These are phyloP conservation scores for Volucella inflata DNA, from an alignment of 2,888 invertebrate species.

Conservation along the genomic window DNA sequence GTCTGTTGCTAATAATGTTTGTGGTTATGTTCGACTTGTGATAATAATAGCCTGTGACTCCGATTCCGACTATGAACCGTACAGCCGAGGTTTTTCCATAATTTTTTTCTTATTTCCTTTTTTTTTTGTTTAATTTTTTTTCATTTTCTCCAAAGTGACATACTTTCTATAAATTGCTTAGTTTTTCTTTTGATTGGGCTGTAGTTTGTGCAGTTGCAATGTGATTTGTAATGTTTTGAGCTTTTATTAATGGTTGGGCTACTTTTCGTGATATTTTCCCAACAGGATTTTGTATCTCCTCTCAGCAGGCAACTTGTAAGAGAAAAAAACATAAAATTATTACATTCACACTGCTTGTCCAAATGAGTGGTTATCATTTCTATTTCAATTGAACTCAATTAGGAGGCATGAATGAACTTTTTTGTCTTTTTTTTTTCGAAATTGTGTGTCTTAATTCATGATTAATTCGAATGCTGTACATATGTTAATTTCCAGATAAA, in stretches of 20 bases:
- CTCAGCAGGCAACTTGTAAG: too few relatives aligned
- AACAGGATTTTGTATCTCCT: slow-evolving; percentile 36
- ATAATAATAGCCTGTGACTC: slow-evolving; percentile 42
- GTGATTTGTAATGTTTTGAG: slow-evolving; percentile 32
- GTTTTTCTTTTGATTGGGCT: slow-evolving; percentile 56
- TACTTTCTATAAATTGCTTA: slow-evolving; percentile 74
- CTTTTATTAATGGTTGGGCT: slow-evolving; percentile 26
- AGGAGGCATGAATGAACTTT: slow-evolving; percentile 6
- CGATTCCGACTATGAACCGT: slow-evolving; percentile 49
- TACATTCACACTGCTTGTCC: too few relatives aligned
- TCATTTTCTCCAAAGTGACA: slow-evolving; percentile 48
- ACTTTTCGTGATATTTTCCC: slow-evolving; percentile 18
- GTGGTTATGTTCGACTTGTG: slow-evolving; percentile 40
- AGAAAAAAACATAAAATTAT: too few relatives aligned
- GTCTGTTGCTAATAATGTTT: slow-evolving; percentile 13
- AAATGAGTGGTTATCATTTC: not conserved
- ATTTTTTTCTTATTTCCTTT: slow-evolving; percentile 35
- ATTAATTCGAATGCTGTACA: not conserved
- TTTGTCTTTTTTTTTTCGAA: not conserved
- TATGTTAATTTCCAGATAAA: not conserved
- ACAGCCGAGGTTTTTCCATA: slow-evolving; percentile 27
- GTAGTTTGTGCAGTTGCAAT: slow-evolving; percentile 8
- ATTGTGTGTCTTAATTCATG: not conserved
- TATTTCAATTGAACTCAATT: slow-evolving; percentile 54
- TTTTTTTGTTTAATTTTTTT: slow-evolving; percentile 31